phyloP scores from a whole-genome alignment of 2,888 invertebrate genomes.

The Acrobasis repandana region DNA sequence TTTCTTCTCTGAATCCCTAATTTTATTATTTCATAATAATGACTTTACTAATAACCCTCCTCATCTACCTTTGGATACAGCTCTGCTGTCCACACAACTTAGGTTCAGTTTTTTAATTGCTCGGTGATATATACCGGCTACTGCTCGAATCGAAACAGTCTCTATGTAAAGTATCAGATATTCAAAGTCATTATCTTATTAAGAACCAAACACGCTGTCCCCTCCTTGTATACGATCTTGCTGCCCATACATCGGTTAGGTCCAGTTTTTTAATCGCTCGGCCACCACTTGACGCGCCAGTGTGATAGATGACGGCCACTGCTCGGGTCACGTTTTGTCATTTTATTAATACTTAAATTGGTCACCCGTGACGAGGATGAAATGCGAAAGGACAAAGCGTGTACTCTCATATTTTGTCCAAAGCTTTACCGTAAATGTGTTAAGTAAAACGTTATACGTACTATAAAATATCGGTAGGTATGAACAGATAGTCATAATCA shows the following conservation, averaged over 20 bases:
- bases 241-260: constrained; percentile 25
- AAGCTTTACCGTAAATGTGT: background rate
- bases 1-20: no score
- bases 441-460: background rate
- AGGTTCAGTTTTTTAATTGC: constrained; percentile 65
- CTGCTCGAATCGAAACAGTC: constrained; percentile 59
- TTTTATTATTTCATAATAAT: no score
- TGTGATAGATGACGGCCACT: constrained; percentile 74
- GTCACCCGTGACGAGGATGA: constrained; percentile 71
- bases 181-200: no score
- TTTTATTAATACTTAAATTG: constrained; percentile 83
- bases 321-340: constrained; percentile 79
- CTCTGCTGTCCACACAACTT: constrained; percentile 18
- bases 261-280: constrained; percentile 68
- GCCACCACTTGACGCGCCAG: constrained; percentile 72
- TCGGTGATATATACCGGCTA: constrained; percentile 74
- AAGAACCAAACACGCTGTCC: no score
- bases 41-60: no score
- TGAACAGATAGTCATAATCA: no score
- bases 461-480: no score
- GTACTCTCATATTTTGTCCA: constrained; percentile 43
- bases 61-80: constrained; percentile 1
- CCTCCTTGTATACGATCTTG: no score
- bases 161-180: no score
- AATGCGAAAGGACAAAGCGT: constrained; percentile 57